Conservation (phyloP, 2,113 vertebrate genomes). For the Lanius ludovicianus region DNA sequence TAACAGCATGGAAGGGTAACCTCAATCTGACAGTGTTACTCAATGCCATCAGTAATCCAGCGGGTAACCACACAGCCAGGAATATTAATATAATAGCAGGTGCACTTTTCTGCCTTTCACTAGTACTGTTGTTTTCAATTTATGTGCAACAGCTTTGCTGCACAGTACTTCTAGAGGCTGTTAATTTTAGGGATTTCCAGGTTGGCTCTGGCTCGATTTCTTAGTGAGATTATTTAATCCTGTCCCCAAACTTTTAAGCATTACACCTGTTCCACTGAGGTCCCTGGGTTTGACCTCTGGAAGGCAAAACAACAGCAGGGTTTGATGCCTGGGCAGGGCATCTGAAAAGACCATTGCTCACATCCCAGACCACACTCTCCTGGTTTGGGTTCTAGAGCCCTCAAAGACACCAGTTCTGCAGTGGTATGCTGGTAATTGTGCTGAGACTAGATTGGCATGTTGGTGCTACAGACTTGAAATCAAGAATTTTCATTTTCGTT, state of each 20-base stretch:
- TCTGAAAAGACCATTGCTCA: neutral
- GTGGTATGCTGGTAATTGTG: neutral
- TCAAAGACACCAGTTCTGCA: fast-evolving
- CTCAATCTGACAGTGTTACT: neutral
- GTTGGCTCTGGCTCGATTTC: neutral
- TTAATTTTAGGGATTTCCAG: neutral
- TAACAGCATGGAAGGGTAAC: neutral
- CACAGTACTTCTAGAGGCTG: neutral
- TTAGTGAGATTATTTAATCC: neutral
- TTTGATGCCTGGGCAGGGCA: neutral
- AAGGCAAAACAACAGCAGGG: neutral
- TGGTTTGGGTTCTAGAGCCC: neutral
- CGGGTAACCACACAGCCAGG: neutral
- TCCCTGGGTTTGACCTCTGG: neutral
- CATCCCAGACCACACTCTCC: fast-evolving
- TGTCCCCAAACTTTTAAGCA: neutral
- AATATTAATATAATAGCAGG: neutral
- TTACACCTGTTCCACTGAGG: neutral
- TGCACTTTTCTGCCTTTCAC: neutral
- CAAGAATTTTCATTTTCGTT: neutral
- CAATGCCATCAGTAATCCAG: fast-evolving
- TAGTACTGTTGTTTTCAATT: neutral
- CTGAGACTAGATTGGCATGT: neutral
- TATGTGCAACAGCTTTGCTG: neutral
- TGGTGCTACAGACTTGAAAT: neutral